Conservation (phyloP, 2,113 vertebrate genomes). For the Holacanthus passer region DNA sequence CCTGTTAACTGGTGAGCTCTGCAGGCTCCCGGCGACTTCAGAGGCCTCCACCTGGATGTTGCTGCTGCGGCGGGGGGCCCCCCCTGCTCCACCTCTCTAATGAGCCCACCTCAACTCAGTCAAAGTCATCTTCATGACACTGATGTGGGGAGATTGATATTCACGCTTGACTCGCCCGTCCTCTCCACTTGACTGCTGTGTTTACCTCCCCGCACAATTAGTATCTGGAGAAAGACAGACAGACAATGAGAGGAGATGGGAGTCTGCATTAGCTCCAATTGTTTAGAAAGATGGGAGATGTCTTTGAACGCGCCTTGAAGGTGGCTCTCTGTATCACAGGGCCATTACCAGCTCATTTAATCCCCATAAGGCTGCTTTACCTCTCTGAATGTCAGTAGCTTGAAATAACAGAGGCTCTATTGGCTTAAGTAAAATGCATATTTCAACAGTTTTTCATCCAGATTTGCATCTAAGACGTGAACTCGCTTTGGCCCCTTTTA, state of each 20-base stretch:
- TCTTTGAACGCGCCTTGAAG: conserved; percentile 79
- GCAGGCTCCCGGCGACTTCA: conserved; percentile 57
- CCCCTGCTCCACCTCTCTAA: conserved; percentile 71
- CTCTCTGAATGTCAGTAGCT: conserved; percentile 49
- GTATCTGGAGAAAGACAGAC: conserved; percentile 75
- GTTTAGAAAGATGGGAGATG: conserved; percentile 81
- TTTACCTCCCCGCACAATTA: conserved; percentile 84
- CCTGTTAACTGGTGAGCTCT: conserved; percentile 61
- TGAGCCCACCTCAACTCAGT: conserved; percentile 79
- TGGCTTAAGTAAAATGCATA: conserved; percentile 72
- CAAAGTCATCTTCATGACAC: conserved; percentile 85
- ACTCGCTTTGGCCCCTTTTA: conserved; percentile 10
- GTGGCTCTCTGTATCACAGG: conserved; percentile 69
- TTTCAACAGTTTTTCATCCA: conserved; percentile 62
- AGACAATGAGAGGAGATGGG: conserved; percentile 34
- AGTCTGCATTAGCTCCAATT: conserved; percentile 71
- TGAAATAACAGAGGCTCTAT: conserved; percentile 61
- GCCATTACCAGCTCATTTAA: conserved; percentile 78
- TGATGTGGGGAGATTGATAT: conserved; percentile 86
- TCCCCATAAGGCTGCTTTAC: conserved; percentile 64
- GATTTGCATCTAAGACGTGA: conserved; percentile 70
- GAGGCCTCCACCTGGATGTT: conserved; percentile 57
- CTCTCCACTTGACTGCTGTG: conserved; percentile 80
- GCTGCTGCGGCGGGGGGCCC: conserved; percentile 27
- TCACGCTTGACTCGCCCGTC: conserved; percentile 83